These are phyloP conservation scores for Odontamblyopus rebecca DNA, from an alignment of 2,797 vertebrate species.

Conservation along the genomic window DNA sequence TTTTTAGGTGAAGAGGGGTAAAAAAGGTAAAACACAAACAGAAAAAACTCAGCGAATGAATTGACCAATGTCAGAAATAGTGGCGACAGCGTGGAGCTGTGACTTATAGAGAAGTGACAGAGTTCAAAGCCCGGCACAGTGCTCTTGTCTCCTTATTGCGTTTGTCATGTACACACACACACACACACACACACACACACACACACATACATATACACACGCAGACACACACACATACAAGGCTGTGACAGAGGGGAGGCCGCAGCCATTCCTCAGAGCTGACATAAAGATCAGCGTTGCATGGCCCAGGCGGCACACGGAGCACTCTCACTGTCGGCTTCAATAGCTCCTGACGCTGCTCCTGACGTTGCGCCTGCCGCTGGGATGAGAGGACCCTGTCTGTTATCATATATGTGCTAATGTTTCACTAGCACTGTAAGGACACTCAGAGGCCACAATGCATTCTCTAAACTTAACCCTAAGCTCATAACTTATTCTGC, in stretches of 20 bases:
- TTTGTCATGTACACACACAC: slow-evolving; percentile 30
- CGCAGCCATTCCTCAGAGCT: slow-evolving; percentile 61
- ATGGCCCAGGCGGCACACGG: slow-evolving; percentile 50
- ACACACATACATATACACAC: slow-evolving; percentile 7
- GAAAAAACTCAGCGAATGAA: slow-evolving; percentile 20
- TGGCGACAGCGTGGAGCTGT: slow-evolving; percentile 46
- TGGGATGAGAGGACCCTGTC: slow-evolving; percentile 52
- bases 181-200: slow-evolving; percentile 2
- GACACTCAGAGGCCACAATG: neutral
- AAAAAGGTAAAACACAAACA: slow-evolving; percentile 26
- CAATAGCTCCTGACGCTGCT: slow-evolving; percentile 62
- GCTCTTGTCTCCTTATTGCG: slow-evolving; percentile 59
- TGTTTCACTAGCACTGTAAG: slow-evolving; percentile 8
- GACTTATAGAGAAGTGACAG: slow-evolving; percentile 66
- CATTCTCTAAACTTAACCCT: neutral
- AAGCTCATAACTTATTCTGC: no score
- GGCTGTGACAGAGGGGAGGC: slow-evolving; percentile 57
- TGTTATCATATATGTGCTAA: slow-evolving; percentile 14
- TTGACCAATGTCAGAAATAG: slow-evolving; percentile 32
- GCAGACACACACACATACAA: neutral
- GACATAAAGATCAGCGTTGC: slow-evolving; percentile 72
- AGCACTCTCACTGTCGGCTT: slow-evolving; percentile 60
- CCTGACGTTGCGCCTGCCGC: slow-evolving; percentile 47
- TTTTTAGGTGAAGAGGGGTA: slow-evolving; percentile 19
- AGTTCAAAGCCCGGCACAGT: slow-evolving; percentile 61